Conservation (phyloP, 2,797 vertebrate species). For the Euthynnus affinis region DNA sequence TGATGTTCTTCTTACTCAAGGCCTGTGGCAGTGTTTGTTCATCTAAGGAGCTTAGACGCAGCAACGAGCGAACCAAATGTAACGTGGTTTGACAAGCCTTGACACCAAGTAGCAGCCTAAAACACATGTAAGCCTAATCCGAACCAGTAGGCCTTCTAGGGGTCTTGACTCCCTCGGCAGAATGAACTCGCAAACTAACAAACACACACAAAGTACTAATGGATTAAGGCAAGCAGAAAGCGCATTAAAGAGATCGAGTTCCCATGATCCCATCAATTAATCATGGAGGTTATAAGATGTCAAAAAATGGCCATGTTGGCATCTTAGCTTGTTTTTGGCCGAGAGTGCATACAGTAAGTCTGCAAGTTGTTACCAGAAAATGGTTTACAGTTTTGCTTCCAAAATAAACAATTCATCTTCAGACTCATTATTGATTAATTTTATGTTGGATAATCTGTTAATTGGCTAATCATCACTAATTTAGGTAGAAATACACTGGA, state of each 20-base stretch:
- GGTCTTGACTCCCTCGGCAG: constrained; percentile 47
- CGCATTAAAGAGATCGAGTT: constrained; percentile 34
- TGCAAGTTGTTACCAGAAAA: no score
- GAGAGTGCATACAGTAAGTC: no score
- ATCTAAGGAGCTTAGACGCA: constrained; percentile 69
- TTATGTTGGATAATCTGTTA: no score
- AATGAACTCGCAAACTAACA: constrained; percentile 35
- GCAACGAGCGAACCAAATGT: constrained; percentile 50
- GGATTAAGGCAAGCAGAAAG: constrained; percentile 34
- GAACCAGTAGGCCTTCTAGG: constrained; percentile 53
- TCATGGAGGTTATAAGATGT: not conserved
- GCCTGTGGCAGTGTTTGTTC: constrained; percentile 46
- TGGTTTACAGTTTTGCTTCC: no score
- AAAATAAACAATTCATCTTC: no score
- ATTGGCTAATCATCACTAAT: no score
- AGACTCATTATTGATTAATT: no score
- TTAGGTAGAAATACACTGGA: no score
- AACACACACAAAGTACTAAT: not conserved
- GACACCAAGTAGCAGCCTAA: constrained; percentile 57
- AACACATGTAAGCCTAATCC: constrained; percentile 66
- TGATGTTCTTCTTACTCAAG: not conserved
- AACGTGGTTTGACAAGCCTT: constrained; percentile 62
- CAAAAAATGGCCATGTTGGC: not conserved
- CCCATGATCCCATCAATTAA: not conserved
- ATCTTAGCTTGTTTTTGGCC: not conserved